Base-by-base conservation (phyloP, 2,888 invertebrate genomes). In the Gandaritis pyraliata region DNA sequence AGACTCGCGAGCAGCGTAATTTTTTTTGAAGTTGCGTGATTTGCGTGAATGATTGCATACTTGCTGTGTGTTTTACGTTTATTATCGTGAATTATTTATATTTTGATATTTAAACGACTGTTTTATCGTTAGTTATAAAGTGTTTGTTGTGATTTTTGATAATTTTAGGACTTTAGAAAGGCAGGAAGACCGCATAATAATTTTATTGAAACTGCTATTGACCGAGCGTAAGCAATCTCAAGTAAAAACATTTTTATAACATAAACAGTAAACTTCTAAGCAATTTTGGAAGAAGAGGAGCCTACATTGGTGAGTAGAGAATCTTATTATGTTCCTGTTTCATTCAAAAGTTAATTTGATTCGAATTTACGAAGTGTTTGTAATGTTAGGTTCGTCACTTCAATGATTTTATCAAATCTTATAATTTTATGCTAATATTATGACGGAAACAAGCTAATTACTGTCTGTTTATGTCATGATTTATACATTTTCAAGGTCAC, bases 21-120 rank as follows among this genome's bases (percentile, higher is more conserved):
- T 83, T 84, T 77, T 72, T 76, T 81, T 80, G 80, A 80, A 80
- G 83, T 82, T 80, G 82, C 78, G 80, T 81, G 77, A 80, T 83
- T 82, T 80, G 82, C 78, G 80, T 81, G 77, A 72, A 81, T 83
- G 77, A 73, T 82, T 82, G 74, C 73, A 81, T 82, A 59, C 81
- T 79, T 76, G 74, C 78, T 78, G 70, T 79, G 72, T 74, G 79
- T 78, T 77, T 81, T 77, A 72, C 73, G 75, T 74, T 75, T 76
- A 76, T 73, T 73, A 77, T 76, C 74, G 79, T 78, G 78, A 69
- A 63, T 66, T 69, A 69, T 68, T 60, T 71, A 52, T 71, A 68
- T 72, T 65, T 70, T 68, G 63, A 52, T 63, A 68, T 62, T 57
- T 56, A 29, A 18, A 47, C 61, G 57, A 68, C 46, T 68, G 66